These are phyloP conservation scores for Brachionus rubens DNA, from an alignment of 1,140 invertebrate species.

Conservation along the genomic window DNA sequence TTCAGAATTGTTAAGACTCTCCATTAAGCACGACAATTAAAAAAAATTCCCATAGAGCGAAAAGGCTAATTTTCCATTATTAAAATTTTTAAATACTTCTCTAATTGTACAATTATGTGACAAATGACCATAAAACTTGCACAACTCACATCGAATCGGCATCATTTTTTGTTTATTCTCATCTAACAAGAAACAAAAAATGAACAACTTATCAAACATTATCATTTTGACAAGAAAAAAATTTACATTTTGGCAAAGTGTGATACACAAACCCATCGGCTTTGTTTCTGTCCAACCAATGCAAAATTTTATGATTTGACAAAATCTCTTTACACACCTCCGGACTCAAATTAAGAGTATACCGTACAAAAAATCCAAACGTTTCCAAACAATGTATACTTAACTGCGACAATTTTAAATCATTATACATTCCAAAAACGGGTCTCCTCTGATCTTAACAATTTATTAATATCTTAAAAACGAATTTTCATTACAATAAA, in stretches of 20 bases:
- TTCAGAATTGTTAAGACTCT: too few species aligned
- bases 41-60: too few species aligned
- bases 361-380: constrained; percentile 38
- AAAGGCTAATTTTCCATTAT: too few species aligned
- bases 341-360: neutral
- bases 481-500: neutral
- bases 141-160: constrained; percentile 25
- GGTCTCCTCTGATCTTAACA: constrained; percentile 17
- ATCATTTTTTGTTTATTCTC: constrained; percentile 5
- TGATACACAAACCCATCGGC: constrained; percentile 34
- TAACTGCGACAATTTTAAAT: constrained; percentile 17
- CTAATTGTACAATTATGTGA: constrained; percentile 43
- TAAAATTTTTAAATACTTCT: constrained; percentile 3
- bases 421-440: constrained; percentile 30
- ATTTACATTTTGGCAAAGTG: constrained; percentile 32
- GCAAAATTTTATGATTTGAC: constrained; percentile 34
- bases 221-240: neutral
- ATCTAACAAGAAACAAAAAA: constrained; percentile 2
- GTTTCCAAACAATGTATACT: constrained; percentile 31
- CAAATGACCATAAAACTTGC: constrained; percentile 43
- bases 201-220: neutral
- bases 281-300: constrained; percentile 41
- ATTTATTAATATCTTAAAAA: neutral
- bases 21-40: too few species aligned
- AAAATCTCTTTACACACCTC: constrained; percentile 26